Percentiles rank a stretch among this genome's conserved stretches.
phyloP scores from a whole-genome alignment of 2,797 vertebrate genomes.

The Neosilurus hyrtlii region DNA sequence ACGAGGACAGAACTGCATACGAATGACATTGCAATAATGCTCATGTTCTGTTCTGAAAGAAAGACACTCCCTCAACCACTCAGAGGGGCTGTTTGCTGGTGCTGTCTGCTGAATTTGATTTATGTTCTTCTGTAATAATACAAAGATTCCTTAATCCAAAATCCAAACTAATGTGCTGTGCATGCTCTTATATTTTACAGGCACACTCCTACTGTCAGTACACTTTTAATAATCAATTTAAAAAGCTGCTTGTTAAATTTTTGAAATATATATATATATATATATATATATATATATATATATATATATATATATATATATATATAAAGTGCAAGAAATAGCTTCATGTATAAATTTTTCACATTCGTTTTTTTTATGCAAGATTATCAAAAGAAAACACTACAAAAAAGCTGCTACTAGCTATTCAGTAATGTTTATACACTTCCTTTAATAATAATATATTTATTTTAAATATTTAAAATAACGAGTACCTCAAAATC shows the following conservation, averaged over 20 bases:
- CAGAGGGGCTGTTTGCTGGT: neutral
- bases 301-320: slow-evolving; percentile 9
- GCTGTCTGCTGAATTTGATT: neutral
- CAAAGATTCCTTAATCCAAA: neutral
- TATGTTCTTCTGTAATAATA: neutral
- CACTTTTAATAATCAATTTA: neutral
- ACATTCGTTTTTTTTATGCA: neutral
- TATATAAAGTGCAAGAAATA: neutral
- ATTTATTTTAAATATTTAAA: too few relatives aligned
- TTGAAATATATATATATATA: neutral
- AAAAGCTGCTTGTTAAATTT: too few relatives aligned
- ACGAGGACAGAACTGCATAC: slow-evolving; percentile 58
- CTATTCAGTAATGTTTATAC: too few relatives aligned
- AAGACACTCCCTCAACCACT: neutral
- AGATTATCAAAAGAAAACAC: neutral
- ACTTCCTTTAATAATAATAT: too few relatives aligned
- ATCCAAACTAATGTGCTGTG: neutral
- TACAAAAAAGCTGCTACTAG: too few relatives aligned
- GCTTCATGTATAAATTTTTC: neutral
- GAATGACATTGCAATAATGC: slow-evolving; percentile 57
- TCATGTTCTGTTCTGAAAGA: slow-evolving; percentile 32
- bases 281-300: neutral
- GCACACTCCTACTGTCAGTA: neutral
- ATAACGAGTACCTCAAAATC: too few relatives aligned
- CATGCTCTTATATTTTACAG: neutral